Conservation (phyloP, 1,140 invertebrate species). For the Heliconius congener region DNA sequence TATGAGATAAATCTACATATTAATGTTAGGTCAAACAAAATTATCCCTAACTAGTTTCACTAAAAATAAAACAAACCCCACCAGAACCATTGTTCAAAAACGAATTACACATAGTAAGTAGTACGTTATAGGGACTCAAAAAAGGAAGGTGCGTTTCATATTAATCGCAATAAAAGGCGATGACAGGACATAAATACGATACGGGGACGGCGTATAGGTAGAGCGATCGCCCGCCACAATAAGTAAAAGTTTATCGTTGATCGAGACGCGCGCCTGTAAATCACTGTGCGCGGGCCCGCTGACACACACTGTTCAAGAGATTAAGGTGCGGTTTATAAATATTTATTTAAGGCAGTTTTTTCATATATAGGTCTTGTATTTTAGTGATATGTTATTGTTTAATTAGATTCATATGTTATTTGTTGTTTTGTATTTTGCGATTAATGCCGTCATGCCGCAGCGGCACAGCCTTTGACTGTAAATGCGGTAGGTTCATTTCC, state of each 20-base stretch:
- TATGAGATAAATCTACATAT: neutral
- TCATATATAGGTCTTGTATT: no score
- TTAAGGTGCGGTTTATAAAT: neutral
- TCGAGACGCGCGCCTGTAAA: slow-evolving; percentile 60
- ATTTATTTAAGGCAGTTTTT: neutral
- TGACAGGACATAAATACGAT: slow-evolving; percentile 68
- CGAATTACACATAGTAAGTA: slow-evolving; percentile 20
- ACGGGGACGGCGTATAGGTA: slow-evolving; percentile 54
- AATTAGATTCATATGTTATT: no score
- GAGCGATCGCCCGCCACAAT: slow-evolving; percentile 58
- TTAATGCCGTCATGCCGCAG: no score
- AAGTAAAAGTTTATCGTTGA: slow-evolving; percentile 69
- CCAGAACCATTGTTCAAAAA: slow-evolving; percentile 19
- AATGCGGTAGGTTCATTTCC: no score
- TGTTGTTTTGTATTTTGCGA: no score
- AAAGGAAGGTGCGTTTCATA: slow-evolving; percentile 57
- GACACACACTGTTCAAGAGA: slow-evolving; percentile 23
- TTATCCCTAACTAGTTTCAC: neutral
- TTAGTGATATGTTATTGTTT: no score
- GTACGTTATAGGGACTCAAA: slow-evolving; percentile 3
- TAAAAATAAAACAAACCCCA: neutral
- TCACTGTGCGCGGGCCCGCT: slow-evolving; percentile 50
- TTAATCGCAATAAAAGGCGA: slow-evolving; percentile 70
- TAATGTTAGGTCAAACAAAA: neutral
- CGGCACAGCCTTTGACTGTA: no score